Conservation (phyloP, 2,888 invertebrate genomes). For the Periphyllus acericola region DNA sequence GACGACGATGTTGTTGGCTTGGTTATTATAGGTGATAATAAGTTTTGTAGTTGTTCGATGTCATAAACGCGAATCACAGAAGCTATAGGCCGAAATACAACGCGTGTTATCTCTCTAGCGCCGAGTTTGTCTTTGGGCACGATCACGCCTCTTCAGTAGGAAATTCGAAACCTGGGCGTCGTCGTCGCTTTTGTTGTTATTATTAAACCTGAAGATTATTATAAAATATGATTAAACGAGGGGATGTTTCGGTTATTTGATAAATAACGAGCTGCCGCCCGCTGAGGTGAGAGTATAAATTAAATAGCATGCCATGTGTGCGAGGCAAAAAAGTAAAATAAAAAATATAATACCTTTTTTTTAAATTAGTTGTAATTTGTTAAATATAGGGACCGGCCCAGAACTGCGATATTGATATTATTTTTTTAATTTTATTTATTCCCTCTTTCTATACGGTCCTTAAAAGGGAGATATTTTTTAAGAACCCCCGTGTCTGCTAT, state of each 20-base stretch:
- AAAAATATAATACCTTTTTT: conserved; percentile 43
- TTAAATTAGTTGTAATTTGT: conserved; percentile 62
- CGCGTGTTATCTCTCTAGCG: not conserved
- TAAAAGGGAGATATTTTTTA: not conserved
- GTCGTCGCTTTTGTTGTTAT: conserved; percentile 45
- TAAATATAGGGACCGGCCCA: conserved; percentile 26
- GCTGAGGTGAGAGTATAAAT: conserved; percentile 60
- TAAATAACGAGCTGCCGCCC: conserved; percentile 61
- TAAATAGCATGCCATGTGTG: conserved; percentile 51
- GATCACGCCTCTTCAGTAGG: conserved; percentile 4
- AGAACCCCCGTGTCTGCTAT: conserved; percentile 19
- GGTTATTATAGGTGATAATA: not conserved
- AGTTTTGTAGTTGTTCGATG: not conserved
- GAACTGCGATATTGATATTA: conserved; percentile 50
- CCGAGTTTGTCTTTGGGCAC: conserved; percentile 15
- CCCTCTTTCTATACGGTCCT: not conserved
- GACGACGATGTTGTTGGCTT: not conserved
- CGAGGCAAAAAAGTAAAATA: conserved; percentile 20
- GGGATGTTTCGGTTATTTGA: conserved; percentile 58
- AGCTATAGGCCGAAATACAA: conserved; percentile 28
- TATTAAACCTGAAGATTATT: conserved; percentile 58
- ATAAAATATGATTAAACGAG: conserved; percentile 61
- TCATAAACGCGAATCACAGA: conserved; percentile 5
- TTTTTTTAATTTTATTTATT: conserved; percentile 2
- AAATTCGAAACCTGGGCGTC: conserved; percentile 56